These are phyloP conservation scores for Psettodes erumei DNA, from an alignment of 2,113 vertebrate species.

Conservation along the genomic window DNA sequence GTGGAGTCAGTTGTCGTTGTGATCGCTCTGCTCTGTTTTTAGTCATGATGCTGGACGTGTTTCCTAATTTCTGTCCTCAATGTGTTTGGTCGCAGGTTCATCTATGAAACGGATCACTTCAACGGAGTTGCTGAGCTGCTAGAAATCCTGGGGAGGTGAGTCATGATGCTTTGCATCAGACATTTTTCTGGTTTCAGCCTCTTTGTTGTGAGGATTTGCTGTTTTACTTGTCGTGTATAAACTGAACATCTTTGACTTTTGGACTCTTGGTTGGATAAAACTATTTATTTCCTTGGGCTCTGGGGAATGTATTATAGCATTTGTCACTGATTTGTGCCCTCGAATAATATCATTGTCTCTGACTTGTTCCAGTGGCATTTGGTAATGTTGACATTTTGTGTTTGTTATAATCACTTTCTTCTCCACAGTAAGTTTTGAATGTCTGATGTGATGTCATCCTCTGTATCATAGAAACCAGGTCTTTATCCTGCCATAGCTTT, in stretches of 20 bases:
- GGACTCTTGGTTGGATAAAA: not conserved
- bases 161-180: too few relatives aligned
- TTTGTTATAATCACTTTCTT: too few relatives aligned
- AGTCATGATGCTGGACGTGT: not conserved
- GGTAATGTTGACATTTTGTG: not conserved
- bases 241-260: not conserved
- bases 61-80: slow-evolving; percentile 14
- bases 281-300: not conserved
- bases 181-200: too few relatives aligned
- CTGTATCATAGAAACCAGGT: not conserved
- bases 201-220: not conserved
- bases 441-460: not conserved
- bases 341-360: not conserved
- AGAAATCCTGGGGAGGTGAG: slow-evolving; percentile 85
- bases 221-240: not conserved
- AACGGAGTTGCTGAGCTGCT: slow-evolving; percentile 83
- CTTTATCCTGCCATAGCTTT: not conserved
- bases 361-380: not conserved
- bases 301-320: too few relatives aligned
- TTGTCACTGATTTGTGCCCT: too few relatives aligned
- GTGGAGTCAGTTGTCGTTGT: slow-evolving; percentile 18
- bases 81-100: slow-evolving; percentile 74
- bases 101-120: slow-evolving; percentile 84
- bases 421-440: not conserved
- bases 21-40: not conserved